Percentiles rank a stretch among this genome's conserved stretches.
Evolutionary conservation across 2,113 vertebrate species (phyloP).

Genomic region (Engraulis encrasicolus): DNA sequence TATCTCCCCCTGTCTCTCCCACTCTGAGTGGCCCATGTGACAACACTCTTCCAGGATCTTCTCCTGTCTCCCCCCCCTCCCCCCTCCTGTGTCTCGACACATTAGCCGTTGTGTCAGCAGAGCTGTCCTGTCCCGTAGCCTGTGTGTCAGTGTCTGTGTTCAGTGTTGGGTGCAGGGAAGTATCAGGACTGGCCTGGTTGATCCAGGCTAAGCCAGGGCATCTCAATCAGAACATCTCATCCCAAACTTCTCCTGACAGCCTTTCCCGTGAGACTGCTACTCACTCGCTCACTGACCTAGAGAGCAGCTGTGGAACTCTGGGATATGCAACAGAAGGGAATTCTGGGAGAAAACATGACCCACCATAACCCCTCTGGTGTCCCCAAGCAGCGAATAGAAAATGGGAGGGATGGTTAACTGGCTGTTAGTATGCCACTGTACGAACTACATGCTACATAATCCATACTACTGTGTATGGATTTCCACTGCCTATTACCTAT

Average conservation of each 20-base stretch:
- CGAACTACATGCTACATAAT: no score
- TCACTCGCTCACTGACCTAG: neutral
- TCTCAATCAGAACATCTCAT: neutral
- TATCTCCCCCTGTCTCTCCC: neutral
- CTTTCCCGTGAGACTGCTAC: neutral
- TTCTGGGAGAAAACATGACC: neutral
- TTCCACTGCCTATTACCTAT: no score
- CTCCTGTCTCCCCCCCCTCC: no score
- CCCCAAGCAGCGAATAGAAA: neutral
- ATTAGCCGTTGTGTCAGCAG: neutral
- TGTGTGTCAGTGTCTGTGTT: conserved; percentile 6
- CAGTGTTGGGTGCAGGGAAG: neutral
- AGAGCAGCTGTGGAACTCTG: neutral
- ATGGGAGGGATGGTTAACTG: neutral
- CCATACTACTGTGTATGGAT: no score
- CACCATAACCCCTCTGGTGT: neutral
- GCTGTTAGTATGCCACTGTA: no score
- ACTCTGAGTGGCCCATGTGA: neutral
- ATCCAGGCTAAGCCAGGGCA: neutral
- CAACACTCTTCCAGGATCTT: neutral
- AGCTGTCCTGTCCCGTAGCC: neutral
- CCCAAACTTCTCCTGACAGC: conserved; percentile 9
- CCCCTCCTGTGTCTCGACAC: neutral
- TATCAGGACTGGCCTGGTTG: neutral
- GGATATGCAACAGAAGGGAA: neutral